Base-by-base conservation (phyloP, 2,888 invertebrate genomes). In the Hymenopus coronatus region DNA sequence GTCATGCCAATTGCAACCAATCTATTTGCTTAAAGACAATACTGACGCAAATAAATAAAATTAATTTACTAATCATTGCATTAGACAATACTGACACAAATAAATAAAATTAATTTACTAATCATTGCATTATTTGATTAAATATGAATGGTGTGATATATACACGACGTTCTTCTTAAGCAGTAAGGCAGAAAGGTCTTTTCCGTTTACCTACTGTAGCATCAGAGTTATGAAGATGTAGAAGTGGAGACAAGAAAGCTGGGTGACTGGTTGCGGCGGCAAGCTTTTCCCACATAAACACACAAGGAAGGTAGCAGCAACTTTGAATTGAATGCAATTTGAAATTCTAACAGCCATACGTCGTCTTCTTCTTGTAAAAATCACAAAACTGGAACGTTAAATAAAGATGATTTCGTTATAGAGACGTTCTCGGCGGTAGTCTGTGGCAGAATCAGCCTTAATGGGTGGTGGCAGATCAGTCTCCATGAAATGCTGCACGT, bases 311-410 rank as follows among this genome's bases (percentile, higher is more conserved):
- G 33, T 82, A 82, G 82, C 82, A 87, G 33, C 33, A 82, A 82
- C 82, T 87, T 87, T 87, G 87, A 87, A 87, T 87, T 87, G 82
- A 87, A 87, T 87, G 87, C n/a, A 40, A 87, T 87, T 87, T 87
- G 87, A 87, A 87, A 87, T 87, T 87, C 87, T 87, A 87, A 82
- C 87, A 82, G 87, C 82, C 82, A 82, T 82, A 82, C 82, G 81
- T 81, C 54, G 54, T 70, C 25, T 3, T 70, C 81, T 87, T 70
- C 81, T 87, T 87, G 87, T 28, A 82, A 82, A 87, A 87, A n/a
- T 14, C 82, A 82, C 87, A 87, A 82, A 82, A 87, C 33, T 33
- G 33, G 82, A 82, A 82, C 87, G 82, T 87, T 82, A 87, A 87
- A 87, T 87, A 87, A 87, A 87, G 87, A 87, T 87, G 87, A 30